Base-by-base conservation (phyloP, 2,888 invertebrate genomes). In the Exephanes ischioxanthus region DNA sequence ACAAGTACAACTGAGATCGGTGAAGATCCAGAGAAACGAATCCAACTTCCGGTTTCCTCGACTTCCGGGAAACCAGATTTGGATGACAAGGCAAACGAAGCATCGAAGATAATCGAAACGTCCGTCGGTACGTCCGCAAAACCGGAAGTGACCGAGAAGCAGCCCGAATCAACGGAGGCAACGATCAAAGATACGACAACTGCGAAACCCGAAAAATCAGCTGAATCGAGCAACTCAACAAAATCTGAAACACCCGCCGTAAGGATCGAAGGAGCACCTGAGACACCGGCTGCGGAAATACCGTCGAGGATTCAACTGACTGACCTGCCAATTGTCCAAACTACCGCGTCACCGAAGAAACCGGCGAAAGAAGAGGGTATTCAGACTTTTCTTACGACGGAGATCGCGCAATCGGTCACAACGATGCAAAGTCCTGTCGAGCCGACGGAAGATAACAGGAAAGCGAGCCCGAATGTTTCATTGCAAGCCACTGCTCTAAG, bases 191-290 rank as follows among this genome's bases (percentile, higher is more conserved):
- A 48, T 9, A 16, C 48, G 48, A 61, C 16, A 53, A 33, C 58
- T 37, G n/a, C 51, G 30, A 51, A 2, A 7, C 48, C 79, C 5
- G 51, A 30, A 22, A 63, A 37, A 55, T 45, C 30, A 2, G 16
- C 11, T 16, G 63, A 76, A 75, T 37, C 81, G 7, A 77, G 70
- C 2, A 88, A 87, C 81, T 80, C 85, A 16, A 84, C 84, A 30
- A 88, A 88, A 58, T 84, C 87, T 2, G 89, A 90, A 78, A 16
- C 75, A 30, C 84, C 88, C 0, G 82, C 88, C 26, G 88, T 88
- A 4, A 84, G 84, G 51, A 87, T 89, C 26, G 89, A 89, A 14
- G 30, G 81, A 55, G 87, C 86, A 70, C 84, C 89, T n/a, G 89
- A 89, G 86, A 85, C 70, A 33, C 75, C 68, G 11, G 55, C 83